A percentile compares a stretch with the other conserved stretches of the same genome.
These are phyloP conservation scores for Vultur gryphus DNA, from an alignment of 2,797 vertebrate genomes.

Conservation along the genomic window DNA sequence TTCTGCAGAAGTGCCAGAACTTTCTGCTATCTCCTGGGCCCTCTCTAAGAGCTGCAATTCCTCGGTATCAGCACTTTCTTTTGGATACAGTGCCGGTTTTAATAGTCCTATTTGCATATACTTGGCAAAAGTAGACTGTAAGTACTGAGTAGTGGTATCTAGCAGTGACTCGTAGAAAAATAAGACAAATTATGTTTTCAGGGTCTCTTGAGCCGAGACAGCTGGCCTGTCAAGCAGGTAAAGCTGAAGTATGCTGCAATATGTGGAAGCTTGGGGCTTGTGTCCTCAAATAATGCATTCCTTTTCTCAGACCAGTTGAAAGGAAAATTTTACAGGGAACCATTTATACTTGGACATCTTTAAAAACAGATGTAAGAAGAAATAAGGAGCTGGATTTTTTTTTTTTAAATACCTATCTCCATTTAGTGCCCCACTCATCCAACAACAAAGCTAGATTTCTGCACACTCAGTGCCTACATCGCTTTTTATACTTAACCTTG, in stretches of 20 bases:
- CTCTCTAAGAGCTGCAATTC: neutral
- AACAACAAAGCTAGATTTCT: neutral
- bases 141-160: neutral
- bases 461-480: neutral
- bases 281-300: neutral
- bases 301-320: neutral
- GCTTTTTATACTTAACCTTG: neutral
- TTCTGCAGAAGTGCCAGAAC: neutral
- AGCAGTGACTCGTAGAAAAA: neutral
- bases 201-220: neutral
- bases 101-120: neutral
- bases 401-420: neutral
- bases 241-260: neutral
- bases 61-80: neutral
- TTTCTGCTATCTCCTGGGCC: neutral
- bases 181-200: neutral
- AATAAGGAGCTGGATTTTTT: neutral
- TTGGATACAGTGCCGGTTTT: neutral
- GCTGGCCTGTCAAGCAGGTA: neutral
- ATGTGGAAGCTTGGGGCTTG: neutral
- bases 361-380: neutral
- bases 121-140: neutral
- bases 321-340: neutral
- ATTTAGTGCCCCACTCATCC: neutral
- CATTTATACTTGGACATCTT: neutral